Evolutionary conservation across 2,888 invertebrate genomes (phyloP).

Genomic region (Hemaris fuciformis): DNA sequence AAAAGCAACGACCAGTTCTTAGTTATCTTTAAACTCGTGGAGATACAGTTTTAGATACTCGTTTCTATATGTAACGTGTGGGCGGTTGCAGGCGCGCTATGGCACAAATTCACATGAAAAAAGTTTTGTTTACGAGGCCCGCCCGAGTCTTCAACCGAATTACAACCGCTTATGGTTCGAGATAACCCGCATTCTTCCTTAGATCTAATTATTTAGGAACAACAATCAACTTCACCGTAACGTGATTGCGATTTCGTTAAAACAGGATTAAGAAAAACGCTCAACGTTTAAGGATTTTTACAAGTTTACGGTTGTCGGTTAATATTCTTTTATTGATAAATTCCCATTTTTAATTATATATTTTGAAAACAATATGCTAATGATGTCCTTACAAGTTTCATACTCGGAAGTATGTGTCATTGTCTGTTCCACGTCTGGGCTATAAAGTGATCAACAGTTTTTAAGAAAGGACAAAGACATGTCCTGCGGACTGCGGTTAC

Average conservation of each 20-base stretch:
- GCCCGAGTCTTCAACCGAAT: background rate
- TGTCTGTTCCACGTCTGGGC: constrained; percentile 56
- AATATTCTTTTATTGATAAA: too few relatives aligned
- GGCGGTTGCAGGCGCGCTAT: background rate
- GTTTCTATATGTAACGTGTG: background rate
- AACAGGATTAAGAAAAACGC: background rate
- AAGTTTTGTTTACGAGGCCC: background rate
- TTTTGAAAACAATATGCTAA: constrained; percentile 31
- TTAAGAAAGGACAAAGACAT: constrained; percentile 66
- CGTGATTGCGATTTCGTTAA: background rate
- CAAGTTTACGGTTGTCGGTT: too few relatives aligned
- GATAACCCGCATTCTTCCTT: constrained; percentile 2
- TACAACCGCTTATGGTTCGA: background rate
- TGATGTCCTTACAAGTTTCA: constrained; percentile 33
- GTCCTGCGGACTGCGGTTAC: constrained; percentile 57
- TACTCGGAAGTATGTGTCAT: constrained; percentile 48
- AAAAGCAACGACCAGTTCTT: constrained; percentile 8
- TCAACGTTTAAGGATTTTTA: too few relatives aligned
- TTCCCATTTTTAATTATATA: background rate
- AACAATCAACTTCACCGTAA: background rate
- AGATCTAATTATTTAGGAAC: background rate
- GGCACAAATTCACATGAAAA: constrained; percentile 5
- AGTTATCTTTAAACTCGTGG: constrained; percentile 8
- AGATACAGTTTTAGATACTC: constrained; percentile 10
- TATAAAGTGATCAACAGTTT: constrained; percentile 54